phyloP scores from a whole-genome alignment of 2,888 invertebrate species.

The Fragum fragum region DNA sequence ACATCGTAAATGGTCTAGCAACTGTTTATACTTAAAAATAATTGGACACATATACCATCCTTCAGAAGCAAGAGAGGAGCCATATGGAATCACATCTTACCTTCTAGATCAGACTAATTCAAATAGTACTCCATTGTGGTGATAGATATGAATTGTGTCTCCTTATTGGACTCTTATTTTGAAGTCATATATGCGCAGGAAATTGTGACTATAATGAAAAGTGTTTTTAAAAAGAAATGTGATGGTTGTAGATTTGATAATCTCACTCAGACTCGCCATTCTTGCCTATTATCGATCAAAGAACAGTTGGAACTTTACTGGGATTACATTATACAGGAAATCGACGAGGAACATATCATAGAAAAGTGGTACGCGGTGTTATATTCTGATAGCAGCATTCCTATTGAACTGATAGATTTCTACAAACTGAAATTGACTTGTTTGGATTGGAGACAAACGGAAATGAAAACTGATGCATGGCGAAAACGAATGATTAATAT shows the following conservation, averaged over 20 bases:
- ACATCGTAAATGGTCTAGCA: constrained; percentile 27
- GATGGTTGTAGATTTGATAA: not conserved
- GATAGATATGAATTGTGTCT: not conserved
- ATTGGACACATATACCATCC: constrained; percentile 6
- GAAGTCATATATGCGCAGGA: constrained; percentile 23
- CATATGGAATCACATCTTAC: not conserved
- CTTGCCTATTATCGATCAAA: not conserved
- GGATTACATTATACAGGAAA: constrained; percentile 9
- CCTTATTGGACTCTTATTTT: constrained; percentile 25
- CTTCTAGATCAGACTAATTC: not conserved
- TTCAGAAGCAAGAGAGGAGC: not conserved
- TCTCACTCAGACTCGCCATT: constrained; percentile 3
- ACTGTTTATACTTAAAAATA: constrained; percentile 33
- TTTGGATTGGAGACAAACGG: constrained; percentile 10
- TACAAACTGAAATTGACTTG: constrained; percentile 26
- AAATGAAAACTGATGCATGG: constrained; percentile 19
- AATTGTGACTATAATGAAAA: not conserved
- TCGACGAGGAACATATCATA: constrained; percentile 14
- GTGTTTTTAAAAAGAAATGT: constrained; percentile 22
- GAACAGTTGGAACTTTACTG: constrained; percentile 29
- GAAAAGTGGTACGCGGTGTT: constrained; percentile 8
- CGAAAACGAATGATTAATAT: constrained; percentile 16
- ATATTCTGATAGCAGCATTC: not conserved
- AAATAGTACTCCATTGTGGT: not conserved
- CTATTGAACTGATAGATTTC: not conserved